phyloP scores from a whole-genome alignment of 2,797 vertebrate genomes.

The Helostoma temminkii region DNA sequence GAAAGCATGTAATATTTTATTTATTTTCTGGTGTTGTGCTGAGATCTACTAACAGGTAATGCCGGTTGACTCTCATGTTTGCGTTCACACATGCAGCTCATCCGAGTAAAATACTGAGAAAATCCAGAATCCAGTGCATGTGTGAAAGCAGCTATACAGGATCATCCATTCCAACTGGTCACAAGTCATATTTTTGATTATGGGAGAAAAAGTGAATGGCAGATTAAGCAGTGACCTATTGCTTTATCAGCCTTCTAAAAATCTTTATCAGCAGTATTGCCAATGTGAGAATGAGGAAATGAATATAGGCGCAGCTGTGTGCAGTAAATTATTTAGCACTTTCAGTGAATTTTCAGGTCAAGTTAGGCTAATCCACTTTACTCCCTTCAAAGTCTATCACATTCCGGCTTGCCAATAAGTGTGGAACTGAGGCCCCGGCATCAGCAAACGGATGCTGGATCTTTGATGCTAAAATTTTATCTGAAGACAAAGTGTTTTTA shows the following conservation, averaged over 20 bases:
- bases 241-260: slow-evolving; percentile 45
- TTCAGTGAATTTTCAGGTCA: slow-evolving; percentile 54
- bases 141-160: not conserved
- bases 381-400: slow-evolving; percentile 56
- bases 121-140: too few species aligned
- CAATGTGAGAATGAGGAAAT: slow-evolving; percentile 50
- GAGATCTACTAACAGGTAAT: too few species aligned
- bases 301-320: slow-evolving; percentile 18
- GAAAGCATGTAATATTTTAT: too few species aligned
- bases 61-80: too few species aligned
- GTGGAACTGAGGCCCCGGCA: slow-evolving; percentile 37
- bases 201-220: slow-evolving; percentile 30
- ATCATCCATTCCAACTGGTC: slow-evolving; percentile 17
- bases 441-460: slow-evolving; percentile 57
- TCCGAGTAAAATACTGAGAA: too few species aligned
- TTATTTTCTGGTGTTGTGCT: too few species aligned
- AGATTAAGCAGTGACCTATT: slow-evolving; percentile 17
- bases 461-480: slow-evolving; percentile 64
- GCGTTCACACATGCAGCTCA: too few species aligned
- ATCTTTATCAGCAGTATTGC: slow-evolving; percentile 34
- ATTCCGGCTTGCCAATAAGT: slow-evolving; percentile 53
- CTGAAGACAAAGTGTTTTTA: slow-evolving; percentile 59
- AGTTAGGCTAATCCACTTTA: slow-evolving; percentile 66
- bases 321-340: slow-evolving; percentile 34
- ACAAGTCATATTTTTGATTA: slow-evolving; percentile 30